A percentile compares a stretch with the other conserved stretches of the same genome.
Conservation (phyloP, 2,113 vertebrate species). For the Genyomyrus donnyi region DNA sequence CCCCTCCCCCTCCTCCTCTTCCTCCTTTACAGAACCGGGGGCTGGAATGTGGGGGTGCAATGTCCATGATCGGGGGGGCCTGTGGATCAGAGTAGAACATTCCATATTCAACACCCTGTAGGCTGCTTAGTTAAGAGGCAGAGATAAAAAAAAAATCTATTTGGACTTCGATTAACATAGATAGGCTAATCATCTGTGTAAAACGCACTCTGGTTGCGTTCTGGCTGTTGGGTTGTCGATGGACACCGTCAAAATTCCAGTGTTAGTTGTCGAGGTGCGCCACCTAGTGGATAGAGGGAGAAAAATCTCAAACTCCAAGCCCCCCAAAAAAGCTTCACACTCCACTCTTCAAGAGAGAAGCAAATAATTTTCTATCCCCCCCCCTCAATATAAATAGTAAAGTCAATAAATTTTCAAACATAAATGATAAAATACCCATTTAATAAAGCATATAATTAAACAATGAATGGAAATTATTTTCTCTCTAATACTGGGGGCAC, state of each 20-base stretch:
- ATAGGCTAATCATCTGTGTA: neutral
- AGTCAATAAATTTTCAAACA: neutral
- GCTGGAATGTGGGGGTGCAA: slow-evolving; percentile 64
- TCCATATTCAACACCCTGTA: neutral
- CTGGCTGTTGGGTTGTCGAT: slow-evolving; percentile 91
- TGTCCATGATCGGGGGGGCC: slow-evolving; percentile 75
- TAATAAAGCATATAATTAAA: neutral
- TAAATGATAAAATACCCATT: neutral
- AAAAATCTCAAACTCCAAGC: neutral
- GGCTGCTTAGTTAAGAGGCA: neutral
- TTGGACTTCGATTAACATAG: neutral
- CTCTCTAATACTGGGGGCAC: neutral
- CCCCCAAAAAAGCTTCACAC: neutral
- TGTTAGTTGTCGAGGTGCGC: slow-evolving; percentile 73
- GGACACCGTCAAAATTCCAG: slow-evolving; percentile 83
- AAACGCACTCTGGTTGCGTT: slow-evolving; percentile 73
- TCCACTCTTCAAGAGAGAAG: neutral
- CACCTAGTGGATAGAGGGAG: slow-evolving; percentile 63
- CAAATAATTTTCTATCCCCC: neutral
- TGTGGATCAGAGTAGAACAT: slow-evolving; percentile 34
- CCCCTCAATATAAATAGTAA: neutral
- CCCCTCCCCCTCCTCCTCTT: slow-evolving; percentile 57
- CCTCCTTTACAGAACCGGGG: slow-evolving; percentile 41
- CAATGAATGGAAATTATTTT: neutral
- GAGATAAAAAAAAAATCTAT: neutral